Evolutionary conservation across 2,113 vertebrate genomes (phyloP), one percentile per base, ranked within the genome.

Genomic region (Dendrocopos noguchii): DNA sequence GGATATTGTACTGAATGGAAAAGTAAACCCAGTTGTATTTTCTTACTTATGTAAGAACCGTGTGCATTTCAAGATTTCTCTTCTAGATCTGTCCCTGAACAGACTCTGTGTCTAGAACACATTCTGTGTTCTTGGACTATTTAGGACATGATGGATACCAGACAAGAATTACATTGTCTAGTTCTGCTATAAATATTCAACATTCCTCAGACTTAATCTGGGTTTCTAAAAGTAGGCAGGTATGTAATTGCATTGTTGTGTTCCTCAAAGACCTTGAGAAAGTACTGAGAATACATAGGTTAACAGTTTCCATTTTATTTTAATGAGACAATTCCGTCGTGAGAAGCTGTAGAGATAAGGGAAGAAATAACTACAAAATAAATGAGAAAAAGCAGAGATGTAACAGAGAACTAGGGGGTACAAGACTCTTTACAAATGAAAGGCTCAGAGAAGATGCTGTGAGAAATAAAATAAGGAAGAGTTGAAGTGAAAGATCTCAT

Each of bases 261-360:
- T 91, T 90, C 91, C 93, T 95, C 76, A 89, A 93, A 95, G 63
- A 87, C 87, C 90, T 95, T 95, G 61, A 96, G 50, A 93, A 96
- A 77, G 19, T 94, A 82, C 44, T 60, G 79, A 94, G 88, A 88
- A 76, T 33, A 80, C 11, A 27, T 46, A 96, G 84, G 87, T 93
- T 92, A 96, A 93, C 66, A 86, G 78, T 90, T 93, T 84, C 93
- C 91, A 80, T 96, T 96, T 94, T 92, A 79, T 91, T 93, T 93
- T 96, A 97, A 96, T 97, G 87, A 96, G 93, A 93, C 95, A 91
- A 59, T 65, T 42, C 34, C 60, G 47, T 60, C 42, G 67, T 92
- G 81, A 94, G 65, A 95, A 96, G 46, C 73, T 85, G 46, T 46
- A 73, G 74, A 94, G 88, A 91, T 96, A 91, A 95, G 57, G 42